phyloP scores from a whole-genome alignment of 2,797 vertebrate genomes.

The Clarias pachynema region DNA sequence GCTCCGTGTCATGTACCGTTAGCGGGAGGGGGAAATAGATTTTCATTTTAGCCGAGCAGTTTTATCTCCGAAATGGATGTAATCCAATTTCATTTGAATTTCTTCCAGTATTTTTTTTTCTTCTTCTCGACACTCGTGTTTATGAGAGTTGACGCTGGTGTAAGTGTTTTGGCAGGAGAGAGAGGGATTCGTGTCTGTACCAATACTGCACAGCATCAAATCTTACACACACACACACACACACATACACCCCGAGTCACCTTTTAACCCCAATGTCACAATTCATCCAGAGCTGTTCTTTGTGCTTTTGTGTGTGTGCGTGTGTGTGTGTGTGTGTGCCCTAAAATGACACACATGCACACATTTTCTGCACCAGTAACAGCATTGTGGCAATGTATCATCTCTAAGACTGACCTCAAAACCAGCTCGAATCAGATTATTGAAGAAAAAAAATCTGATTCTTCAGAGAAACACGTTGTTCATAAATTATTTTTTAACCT shows the following conservation, averaged over 20 bases:
- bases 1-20: slow-evolving; percentile 50
- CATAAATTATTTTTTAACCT: not conserved
- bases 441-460: not conserved
- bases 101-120: slow-evolving; percentile 40
- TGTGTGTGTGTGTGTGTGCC: slow-evolving; percentile 18
- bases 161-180: slow-evolving; percentile 47
- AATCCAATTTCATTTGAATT: slow-evolving; percentile 65
- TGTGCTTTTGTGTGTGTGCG: not conserved
- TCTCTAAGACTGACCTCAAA: not conserved
- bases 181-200: slow-evolving; percentile 46
- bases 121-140: slow-evolving; percentile 36
- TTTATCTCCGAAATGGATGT: slow-evolving; percentile 61
- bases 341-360: not conserved
- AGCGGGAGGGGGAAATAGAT: slow-evolving; percentile 53
- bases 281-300: slow-evolving; percentile 30
- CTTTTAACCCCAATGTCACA: slow-evolving; percentile 52
- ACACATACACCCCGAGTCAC: slow-evolving; percentile 34
- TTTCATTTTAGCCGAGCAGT: slow-evolving; percentile 55
- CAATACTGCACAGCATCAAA: slow-evolving; percentile 44
- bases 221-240: slow-evolving; percentile 9
- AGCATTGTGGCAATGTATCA: not conserved
- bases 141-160: slow-evolving; percentile 50
- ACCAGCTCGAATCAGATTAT: not conserved
- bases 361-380: not conserved
- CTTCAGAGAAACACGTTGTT: not conserved